These are phyloP conservation scores for Tupiocoris notatus DNA, from an alignment of 2,888 invertebrate genomes.

Conservation along the genomic window DNA sequence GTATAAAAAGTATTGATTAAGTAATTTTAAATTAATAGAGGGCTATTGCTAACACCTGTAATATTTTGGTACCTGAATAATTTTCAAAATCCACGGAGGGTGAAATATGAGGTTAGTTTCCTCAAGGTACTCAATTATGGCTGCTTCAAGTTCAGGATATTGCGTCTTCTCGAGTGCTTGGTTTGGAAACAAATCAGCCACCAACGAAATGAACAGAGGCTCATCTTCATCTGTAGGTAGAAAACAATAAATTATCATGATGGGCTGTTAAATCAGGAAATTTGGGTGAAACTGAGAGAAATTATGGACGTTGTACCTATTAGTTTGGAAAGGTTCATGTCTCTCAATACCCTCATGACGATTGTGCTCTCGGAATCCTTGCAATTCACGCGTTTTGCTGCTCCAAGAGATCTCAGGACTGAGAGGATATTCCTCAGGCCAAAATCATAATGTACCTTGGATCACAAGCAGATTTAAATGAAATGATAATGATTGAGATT, in stretches of 20 bases:
- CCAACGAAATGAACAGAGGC: slow-evolving; percentile 92
- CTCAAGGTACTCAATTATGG: slow-evolving; percentile 81
- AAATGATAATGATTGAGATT: background rate
- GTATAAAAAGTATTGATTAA: background rate
- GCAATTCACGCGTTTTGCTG: slow-evolving; percentile 84
- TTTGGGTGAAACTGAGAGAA: background rate
- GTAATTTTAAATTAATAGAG: background rate
- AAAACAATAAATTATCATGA: background rate
- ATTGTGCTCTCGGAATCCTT: slow-evolving; percentile 94
- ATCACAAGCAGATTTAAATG: slow-evolving; percentile 34
- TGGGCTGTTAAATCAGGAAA: background rate
- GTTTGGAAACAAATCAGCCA: slow-evolving; percentile 94
- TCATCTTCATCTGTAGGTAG: slow-evolving; percentile 80
- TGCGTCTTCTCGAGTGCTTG: slow-evolving; percentile 88
- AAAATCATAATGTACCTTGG: slow-evolving; percentile 92
- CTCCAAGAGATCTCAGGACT: slow-evolving; percentile 87
- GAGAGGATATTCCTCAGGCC: slow-evolving; percentile 93
- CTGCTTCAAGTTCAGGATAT: slow-evolving; percentile 84
- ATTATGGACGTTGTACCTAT: slow-evolving; percentile 60
- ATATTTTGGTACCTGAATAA: slow-evolving; percentile 72
- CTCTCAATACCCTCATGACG: slow-evolving; percentile 93
- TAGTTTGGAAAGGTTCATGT: slow-evolving; percentile 96
- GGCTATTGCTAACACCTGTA: too few relatives aligned
- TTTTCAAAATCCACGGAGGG: slow-evolving; percentile 91
- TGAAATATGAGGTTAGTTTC: slow-evolving; percentile 80